These are phyloP conservation scores for Gari tellinella DNA, from an alignment of 2,888 invertebrate species.

Conservation along the genomic window DNA sequence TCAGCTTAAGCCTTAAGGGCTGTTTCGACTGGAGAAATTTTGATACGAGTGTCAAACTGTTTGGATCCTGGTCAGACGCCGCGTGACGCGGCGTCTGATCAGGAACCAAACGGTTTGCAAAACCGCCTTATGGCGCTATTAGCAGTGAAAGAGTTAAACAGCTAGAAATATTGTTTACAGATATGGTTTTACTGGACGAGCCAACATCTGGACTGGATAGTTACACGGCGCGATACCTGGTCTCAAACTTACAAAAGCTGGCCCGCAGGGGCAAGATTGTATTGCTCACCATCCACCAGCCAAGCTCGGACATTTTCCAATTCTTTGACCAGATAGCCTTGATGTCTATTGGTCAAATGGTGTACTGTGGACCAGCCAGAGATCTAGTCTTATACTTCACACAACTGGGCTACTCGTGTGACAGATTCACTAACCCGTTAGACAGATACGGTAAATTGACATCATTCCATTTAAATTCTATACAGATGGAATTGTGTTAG, in stretches of 20 bases:
- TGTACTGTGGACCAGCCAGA: constrained; percentile 87
- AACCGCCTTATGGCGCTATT: too few species aligned
- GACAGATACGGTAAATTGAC: constrained; percentile 91
- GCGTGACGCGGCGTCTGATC: too few species aligned
- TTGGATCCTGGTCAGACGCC: too few species aligned
- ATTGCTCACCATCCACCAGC: constrained; percentile 91
- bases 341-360: constrained; percentile 87
- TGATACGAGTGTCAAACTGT: too few species aligned
- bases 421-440: constrained; percentile 97
- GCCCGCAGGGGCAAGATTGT: constrained; percentile 85
- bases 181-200: constrained; percentile 94
- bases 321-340: constrained; percentile 67
- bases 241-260: constrained; percentile 68
- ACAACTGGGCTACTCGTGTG: constrained; percentile 97
- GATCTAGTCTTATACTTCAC: constrained; percentile 97
- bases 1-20: too few species aligned
- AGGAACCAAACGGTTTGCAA: too few species aligned
- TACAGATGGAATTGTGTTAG: too few species aligned
- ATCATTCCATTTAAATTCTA: too few species aligned
- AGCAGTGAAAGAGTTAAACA: too few species aligned
- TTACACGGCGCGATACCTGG: constrained; percentile 91
- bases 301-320: constrained; percentile 75
- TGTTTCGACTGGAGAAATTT: too few species aligned
- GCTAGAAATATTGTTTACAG: constrained; percentile 90
- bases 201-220: constrained; percentile 95